Percentiles rank a stretch among this genome's conserved stretches.
Conservation (phyloP, 2,797 vertebrate genomes). For the Ammospiza maritima region DNA sequence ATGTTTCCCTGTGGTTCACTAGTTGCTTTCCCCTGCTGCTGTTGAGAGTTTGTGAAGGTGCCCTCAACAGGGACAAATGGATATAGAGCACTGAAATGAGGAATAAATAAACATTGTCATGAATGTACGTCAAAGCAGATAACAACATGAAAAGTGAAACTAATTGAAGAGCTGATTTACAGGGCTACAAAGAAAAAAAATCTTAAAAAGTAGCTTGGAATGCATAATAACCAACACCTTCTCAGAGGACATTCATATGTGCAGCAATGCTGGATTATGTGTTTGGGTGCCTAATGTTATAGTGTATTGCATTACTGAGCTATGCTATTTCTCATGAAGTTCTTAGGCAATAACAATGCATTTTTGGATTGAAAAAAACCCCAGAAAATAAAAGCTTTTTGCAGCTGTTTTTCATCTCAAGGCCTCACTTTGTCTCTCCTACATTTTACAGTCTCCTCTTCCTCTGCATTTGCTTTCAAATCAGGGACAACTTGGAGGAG, state of each 20-base stretch:
- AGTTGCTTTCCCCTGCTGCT: background rate
- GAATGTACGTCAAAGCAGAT: background rate
- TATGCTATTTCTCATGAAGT: background rate
- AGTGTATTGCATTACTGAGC: background rate
- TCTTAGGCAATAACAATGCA: background rate
- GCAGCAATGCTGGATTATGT: background rate
- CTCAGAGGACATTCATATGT: background rate
- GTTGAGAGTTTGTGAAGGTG: constrained; percentile 34
- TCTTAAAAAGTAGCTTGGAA: background rate
- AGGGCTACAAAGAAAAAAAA: background rate
- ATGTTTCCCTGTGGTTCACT: background rate
- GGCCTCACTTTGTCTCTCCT: background rate
- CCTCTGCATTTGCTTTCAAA: constrained; percentile 1
- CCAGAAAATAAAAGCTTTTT: background rate
- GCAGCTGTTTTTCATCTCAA: constrained; percentile 1
- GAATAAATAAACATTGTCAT: background rate
- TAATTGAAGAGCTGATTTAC: background rate
- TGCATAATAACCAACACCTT: background rate
- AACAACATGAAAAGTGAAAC: background rate
- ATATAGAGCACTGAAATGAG: background rate
- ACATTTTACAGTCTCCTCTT: background rate
- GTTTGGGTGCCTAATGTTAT: background rate
- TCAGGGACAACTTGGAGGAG: background rate
- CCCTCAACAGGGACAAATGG: background rate
- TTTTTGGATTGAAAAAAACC: background rate